phyloP scores from a whole-genome alignment of 2,888 invertebrate genomes.

The Lasioglossum lativentre region DNA sequence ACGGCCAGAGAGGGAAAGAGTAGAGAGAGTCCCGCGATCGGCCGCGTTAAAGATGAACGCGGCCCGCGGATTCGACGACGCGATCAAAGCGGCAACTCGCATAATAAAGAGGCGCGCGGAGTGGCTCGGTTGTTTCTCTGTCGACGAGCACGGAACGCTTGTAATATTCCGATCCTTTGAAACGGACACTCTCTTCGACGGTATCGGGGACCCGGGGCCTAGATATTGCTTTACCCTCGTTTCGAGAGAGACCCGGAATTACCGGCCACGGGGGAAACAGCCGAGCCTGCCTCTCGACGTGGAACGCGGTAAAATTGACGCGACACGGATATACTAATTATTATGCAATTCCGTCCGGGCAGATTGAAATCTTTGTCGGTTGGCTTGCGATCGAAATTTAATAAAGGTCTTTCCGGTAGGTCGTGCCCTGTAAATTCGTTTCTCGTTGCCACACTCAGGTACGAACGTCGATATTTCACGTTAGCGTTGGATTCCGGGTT shows the following conservation, averaged over 20 bases:
- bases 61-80: background rate
- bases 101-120: constrained; percentile 30
- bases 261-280: background rate
- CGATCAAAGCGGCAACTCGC: constrained; percentile 27
- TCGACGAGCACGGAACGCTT: background rate
- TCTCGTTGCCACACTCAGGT: background rate
- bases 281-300: background rate
- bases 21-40: constrained; percentile 10
- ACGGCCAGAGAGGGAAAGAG: background rate
- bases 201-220: background rate
- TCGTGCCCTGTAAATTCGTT: background rate
- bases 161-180: constrained; percentile 25
- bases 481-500: no score
- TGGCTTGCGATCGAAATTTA: background rate
- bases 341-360: background rate
- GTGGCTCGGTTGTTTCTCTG: background rate
- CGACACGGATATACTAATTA: background rate
- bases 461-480: background rate
- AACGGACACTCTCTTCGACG: constrained; percentile 21
- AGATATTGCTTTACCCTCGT: background rate
- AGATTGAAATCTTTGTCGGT: background rate
- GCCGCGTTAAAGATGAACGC: background rate
- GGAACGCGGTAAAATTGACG: background rate
- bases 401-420: background rate
- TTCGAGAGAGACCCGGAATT: background rate